Conservation (phyloP, 2,888 invertebrate species). For the Endomychus coccineus region DNA sequence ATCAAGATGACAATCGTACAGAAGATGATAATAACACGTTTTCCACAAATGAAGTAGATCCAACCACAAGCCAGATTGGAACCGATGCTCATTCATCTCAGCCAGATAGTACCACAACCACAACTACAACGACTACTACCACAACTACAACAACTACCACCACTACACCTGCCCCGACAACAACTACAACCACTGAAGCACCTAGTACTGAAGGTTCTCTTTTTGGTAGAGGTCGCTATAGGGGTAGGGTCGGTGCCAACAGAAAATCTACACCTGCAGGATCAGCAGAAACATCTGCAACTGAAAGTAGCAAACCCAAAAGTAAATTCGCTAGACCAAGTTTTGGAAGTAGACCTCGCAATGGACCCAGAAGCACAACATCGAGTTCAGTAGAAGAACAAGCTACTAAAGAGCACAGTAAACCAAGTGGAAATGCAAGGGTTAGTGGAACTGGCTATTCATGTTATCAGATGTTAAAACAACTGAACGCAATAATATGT, state of each 20-base stretch:
- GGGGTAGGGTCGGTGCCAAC: conserved; percentile 34
- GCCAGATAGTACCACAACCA: conserved; percentile 45
- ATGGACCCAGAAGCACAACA: conserved; percentile 37
- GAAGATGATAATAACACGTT: no score
- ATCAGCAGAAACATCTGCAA: conserved; percentile 36
- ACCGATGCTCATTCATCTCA: conserved; percentile 33
- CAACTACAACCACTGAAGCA: conserved; percentile 46
- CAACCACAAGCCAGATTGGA: conserved; percentile 32
- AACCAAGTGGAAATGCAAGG: conserved; percentile 36
- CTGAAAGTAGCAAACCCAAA: conserved; percentile 45
- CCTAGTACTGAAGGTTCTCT: conserved; percentile 32
- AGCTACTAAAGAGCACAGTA: conserved; percentile 41
- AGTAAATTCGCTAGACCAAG: conserved; percentile 42
- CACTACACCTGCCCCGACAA: conserved; percentile 44
- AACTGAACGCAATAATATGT: no score
- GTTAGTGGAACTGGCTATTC: no score
- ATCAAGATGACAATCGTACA: conserved; percentile 31
- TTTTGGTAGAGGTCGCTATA: conserved; percentile 31
- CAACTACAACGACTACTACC: conserved; percentile 52
- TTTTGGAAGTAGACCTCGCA: conserved; percentile 47
- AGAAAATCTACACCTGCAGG: conserved; percentile 22
- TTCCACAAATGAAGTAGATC: conserved; percentile 12
- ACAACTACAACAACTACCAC: conserved; percentile 50
- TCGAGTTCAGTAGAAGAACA: conserved; percentile 37
- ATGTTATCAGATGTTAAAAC: no score